Base-by-base conservation (phyloP, 37 sponge, comb jelly and placozoan species). In the Cladorhizidae sp. region DNA sequence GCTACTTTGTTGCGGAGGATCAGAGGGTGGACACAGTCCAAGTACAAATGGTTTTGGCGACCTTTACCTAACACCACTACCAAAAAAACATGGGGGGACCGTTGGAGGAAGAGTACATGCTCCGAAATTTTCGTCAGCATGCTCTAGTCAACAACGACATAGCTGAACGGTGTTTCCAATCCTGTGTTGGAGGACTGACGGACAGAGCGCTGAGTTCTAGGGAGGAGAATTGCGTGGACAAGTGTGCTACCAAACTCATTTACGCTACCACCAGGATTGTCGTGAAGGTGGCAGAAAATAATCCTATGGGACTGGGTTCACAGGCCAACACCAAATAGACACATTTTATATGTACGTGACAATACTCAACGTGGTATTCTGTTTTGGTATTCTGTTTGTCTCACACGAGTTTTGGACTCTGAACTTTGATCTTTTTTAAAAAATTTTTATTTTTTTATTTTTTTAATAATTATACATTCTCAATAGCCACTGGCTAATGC, bases 221-320 rank as follows among this genome's bases (percentile, higher is more conserved):
- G 35, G 80, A 80, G 54, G 40, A 11, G 5, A 28, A 37, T 0
- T 80, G 80, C 55, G 70, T 69, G 35, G 80, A 80, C 36, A 80
- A 41, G 39, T 80, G 80, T 38, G 70, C 80, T 38, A 58, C 70
- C 1, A 80, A 80, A 58, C 70, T 80, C 0, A 68, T 80, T 57
- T 9, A 23, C 12, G 80, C 80, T 39, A 80, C 70, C 40, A 70
- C 40, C 8, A 49, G 80, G 15, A 54, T 80, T n/a, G 71, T 80
- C 28, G 28, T 67, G 39, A 50, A 36, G 37, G 52, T 70, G 37
- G 79, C 79, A 1, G 80, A 80, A 20, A 8, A 28, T 22, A 80
- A 80, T 20, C 80, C 80, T 31, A 67, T 78, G 79, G 67, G 67
- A 1, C n/a, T 78, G 36, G 79, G 79, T 28, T 17, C 62, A 7